A percentile compares a stretch with the other conserved stretches of the same genome.
phyloP scores from a whole-genome alignment of 2,888 invertebrate genomes.

The Leptothorax acervorum region DNA sequence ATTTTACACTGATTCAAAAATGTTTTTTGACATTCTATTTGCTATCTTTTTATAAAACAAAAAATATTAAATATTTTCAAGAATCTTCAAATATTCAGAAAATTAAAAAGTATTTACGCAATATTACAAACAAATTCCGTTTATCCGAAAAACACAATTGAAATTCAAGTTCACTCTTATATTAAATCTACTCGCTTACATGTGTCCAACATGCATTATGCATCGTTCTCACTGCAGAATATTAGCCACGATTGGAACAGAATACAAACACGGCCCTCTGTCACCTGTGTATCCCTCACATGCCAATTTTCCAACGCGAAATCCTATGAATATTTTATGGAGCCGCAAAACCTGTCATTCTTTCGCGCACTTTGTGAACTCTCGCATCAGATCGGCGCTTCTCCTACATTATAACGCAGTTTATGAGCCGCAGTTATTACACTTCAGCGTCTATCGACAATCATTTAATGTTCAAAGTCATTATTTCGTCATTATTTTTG shows the following conservation, averaged over 20 bases:
- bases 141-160: not conserved
- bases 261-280: constrained; percentile 37
- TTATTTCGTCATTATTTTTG: constrained; percentile 9
- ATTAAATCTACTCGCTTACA: constrained; percentile 27
- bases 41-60: not conserved
- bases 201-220: constrained; percentile 50
- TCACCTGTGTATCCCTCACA: constrained; percentile 3
- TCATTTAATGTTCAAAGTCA: not conserved
- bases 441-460: not conserved
- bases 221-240: constrained; percentile 32
- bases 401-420: constrained; percentile 16
- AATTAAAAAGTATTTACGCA: not conserved
- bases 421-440: not conserved
- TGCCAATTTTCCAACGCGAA: constrained; percentile 30
- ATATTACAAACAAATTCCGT: not conserved
- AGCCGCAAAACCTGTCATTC: constrained; percentile 12
- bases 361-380: constrained; percentile 11
- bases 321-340: constrained; percentile 47
- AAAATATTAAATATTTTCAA: not conserved
- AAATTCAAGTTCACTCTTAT: not conserved
- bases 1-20: not conserved
- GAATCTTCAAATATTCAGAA: not conserved
- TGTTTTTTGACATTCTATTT: constrained; percentile 1
- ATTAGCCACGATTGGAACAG: constrained; percentile 55
- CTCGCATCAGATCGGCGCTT: constrained; percentile 5